Evolutionary conservation across 2,888 invertebrate species (phyloP).

Genomic region (Amiota mariae): DNA sequence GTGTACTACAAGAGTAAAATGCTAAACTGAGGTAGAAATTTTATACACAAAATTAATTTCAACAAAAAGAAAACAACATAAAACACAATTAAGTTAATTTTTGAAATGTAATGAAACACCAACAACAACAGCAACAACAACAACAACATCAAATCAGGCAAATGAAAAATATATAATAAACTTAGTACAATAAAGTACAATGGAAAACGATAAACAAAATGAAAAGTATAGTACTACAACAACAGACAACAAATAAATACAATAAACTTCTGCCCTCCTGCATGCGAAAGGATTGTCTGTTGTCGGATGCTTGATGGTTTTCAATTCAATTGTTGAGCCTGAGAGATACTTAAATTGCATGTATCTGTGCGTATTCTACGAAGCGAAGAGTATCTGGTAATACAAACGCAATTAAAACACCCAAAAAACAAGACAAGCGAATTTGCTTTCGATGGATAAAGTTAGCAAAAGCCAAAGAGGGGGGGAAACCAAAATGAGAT

Average conservation of each 20-base stretch:
- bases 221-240: neutral
- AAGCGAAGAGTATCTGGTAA: slow-evolving; percentile 47
- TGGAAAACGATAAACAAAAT: slow-evolving; percentile 29
- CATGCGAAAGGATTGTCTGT: neutral
- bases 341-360: slow-evolving; percentile 29
- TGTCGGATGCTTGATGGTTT: slow-evolving; percentile 42
- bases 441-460: no score
- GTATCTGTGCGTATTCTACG: slow-evolving; percentile 38
- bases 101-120: slow-evolving; percentile 51
- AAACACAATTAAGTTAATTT: slow-evolving; percentile 63
- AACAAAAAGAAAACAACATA: slow-evolving; percentile 52
- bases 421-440: slow-evolving; percentile 36
- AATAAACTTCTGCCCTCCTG: neutral
- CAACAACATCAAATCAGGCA: slow-evolving; percentile 55
- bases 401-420: slow-evolving; percentile 67
- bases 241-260: neutral
- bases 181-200: slow-evolving; percentile 40
- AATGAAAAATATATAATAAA: slow-evolving; percentile 63
- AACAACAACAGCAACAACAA: slow-evolving; percentile 18
- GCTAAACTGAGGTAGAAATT: slow-evolving; percentile 53
- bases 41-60: slow-evolving; percentile 66
- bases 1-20: neutral
- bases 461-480: neutral
- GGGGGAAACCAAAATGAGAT: neutral
- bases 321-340: slow-evolving; percentile 58